A percentile compares a stretch with the other conserved stretches of the same genome.
phyloP scores from a whole-genome alignment of 2,797 vertebrate species.

The Triplophysa yarkandensis region DNA sequence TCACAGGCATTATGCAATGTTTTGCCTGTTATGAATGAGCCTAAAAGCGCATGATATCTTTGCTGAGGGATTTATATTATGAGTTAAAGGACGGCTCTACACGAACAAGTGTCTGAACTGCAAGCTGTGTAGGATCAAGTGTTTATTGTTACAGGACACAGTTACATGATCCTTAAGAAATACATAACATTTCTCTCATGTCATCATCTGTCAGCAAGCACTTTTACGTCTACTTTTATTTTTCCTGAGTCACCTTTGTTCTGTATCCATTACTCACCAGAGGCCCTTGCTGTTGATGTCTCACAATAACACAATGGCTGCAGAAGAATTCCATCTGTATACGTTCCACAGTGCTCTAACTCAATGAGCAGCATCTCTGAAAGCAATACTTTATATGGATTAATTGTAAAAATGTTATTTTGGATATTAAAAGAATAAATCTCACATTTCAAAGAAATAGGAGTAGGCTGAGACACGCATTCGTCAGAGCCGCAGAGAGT shows the following conservation, averaged over 20 bases:
- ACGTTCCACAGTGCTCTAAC: constrained; percentile 12
- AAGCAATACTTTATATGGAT: constrained; percentile 10
- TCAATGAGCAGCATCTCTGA: constrained; percentile 5
- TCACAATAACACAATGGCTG: constrained; percentile 37
- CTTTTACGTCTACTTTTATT: constrained; percentile 20
- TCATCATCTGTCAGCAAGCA: constrained; percentile 39
- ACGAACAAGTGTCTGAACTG: constrained; percentile 11
- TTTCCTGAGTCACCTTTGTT: constrained; percentile 33
- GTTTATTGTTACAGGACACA: constrained; percentile 28
- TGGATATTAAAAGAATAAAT: constrained; percentile 40
- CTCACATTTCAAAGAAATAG: constrained; percentile 68
- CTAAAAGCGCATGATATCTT: neutral
- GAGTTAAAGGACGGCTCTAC: neutral
- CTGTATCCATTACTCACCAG: constrained; percentile 42
- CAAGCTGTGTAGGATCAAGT: constrained; percentile 21
- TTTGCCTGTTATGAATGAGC: neutral
- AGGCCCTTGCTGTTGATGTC: constrained; percentile 34
- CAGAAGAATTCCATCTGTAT: constrained; percentile 34
- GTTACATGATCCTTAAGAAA: constrained; percentile 40
- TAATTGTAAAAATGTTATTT: constrained; percentile 40
- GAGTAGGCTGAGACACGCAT: constrained; percentile 41
- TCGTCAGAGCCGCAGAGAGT: constrained; percentile 20
- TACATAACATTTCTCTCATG: constrained; percentile 31
- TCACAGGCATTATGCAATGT: neutral
- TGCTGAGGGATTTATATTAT: constrained; percentile 24